Evolutionary conservation across 2,888 invertebrate genomes (phyloP).

Genomic region (Mesochorus sp.): DNA sequence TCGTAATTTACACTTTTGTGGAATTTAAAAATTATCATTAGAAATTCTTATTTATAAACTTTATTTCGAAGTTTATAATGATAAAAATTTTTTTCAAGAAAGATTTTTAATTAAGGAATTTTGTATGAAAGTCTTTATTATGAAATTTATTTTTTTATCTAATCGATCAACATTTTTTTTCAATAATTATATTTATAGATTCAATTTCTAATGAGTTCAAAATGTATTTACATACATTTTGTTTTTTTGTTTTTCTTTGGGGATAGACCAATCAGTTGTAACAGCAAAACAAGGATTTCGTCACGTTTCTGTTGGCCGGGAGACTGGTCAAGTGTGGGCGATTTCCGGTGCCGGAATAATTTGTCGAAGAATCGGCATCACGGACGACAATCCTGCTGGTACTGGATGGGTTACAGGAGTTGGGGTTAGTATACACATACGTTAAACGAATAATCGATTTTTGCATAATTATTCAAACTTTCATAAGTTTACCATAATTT

Average conservation of each 20-base stretch:
- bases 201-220: too few species aligned
- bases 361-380: constrained; percentile 89
- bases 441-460: too few species aligned
- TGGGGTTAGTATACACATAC: constrained; percentile 80
- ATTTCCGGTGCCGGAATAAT: constrained; percentile 88
- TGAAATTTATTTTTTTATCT: neutral
- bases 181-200: too few species aligned
- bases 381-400: constrained; percentile 88
- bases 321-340: constrained; percentile 89
- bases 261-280: constrained; percentile 75
- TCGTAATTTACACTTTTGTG: too few species aligned
- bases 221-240: too few species aligned
- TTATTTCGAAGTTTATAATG: neutral
- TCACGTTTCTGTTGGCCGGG: constrained; percentile 87
- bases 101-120: neutral
- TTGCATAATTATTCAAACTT: neutral
- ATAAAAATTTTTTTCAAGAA: neutral
- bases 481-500: neutral
- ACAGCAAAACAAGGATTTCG: constrained; percentile 85
- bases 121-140: neutral
- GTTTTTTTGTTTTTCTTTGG: constrained; percentile 29
- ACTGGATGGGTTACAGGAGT: constrained; percentile 91
- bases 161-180: too few species aligned
- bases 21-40: neutral
- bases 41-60: neutral